Evolutionary conservation across 2,797 vertebrate species (phyloP).

Genomic region (Poeciliopsis turneri): DNA sequence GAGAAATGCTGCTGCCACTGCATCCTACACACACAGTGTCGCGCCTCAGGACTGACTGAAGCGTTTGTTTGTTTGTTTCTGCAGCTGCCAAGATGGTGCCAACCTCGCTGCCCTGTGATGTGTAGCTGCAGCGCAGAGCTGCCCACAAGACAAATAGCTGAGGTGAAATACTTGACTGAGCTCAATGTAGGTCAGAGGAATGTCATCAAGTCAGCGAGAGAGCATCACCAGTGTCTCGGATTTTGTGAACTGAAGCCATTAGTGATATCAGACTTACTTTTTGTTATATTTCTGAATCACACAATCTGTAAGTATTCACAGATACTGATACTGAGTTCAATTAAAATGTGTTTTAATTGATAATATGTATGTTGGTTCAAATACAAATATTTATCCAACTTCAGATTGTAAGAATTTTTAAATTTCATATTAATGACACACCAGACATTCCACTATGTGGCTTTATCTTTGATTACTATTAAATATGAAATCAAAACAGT

Average conservation of each 20-base stretch:
- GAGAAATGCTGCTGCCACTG: constrained; percentile 42
- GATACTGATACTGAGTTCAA: background rate
- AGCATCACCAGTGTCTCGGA: background rate
- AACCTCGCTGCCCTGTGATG: constrained; percentile 39
- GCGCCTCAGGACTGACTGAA: constrained; percentile 67
- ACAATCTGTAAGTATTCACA: background rate
- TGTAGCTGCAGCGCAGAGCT: constrained; percentile 26
- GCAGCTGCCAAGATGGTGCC: constrained; percentile 36
- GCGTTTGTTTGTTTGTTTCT: constrained; percentile 76
- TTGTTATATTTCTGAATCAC: background rate
- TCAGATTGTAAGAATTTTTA: background rate
- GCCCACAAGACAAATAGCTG: constrained; percentile 37
- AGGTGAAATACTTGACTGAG: constrained; percentile 26
- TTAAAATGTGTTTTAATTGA: background rate
- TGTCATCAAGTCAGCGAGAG: constrained; percentile 6
- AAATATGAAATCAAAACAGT: background rate
- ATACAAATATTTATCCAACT: background rate
- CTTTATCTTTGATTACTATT: background rate
- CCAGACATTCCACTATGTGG: background rate
- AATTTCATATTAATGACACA: background rate
- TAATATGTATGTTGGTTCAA: background rate
- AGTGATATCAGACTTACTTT: background rate
- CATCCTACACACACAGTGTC: constrained; percentile 50
- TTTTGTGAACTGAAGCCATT: background rate
- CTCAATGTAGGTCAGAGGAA: constrained; percentile 34